Evolutionary conservation across 2,888 invertebrate genomes (phyloP), one percentile per base, ranked within the genome.

Genomic region (Merodon equestris): DNA sequence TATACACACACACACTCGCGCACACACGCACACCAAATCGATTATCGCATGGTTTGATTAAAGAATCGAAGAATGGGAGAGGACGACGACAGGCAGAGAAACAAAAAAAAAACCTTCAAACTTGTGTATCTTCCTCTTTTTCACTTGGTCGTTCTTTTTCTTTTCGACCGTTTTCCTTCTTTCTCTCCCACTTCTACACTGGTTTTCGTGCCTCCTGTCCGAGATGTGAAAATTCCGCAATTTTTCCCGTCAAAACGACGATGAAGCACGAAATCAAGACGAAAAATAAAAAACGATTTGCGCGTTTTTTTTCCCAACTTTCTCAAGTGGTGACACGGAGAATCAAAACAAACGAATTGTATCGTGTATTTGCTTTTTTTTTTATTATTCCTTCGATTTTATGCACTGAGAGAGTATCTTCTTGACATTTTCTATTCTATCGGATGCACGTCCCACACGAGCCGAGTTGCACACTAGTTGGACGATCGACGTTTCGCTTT

Each of bases 21-120:
- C 40, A 61, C 57, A 68, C 3, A n/a, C 71, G 68, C 71, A 81
- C 71, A 60, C 73, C 58, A 58, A 79, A 79, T 83, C 83, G 83
- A 83, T 83, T 83, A 83, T 83, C 83, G 83, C 83, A 83, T 83
- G 82, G 82, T 83, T 83, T 83, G 81, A 83, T 82, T 82, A 72
- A 72, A 72, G 74, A 74, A 79, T 70, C 56, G 38, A 7, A 27
- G 27, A 79, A 79, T 79, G 63, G 48, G 66, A 70, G 68, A 70
- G 27, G 27, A 27, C 27, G 79, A 64, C 34, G 48, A 27, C 3
- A 53, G 60, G 68, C 44, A 79, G 61, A 12, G 38, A 54, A 13
- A 63, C 38, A 60, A 50, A 64, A 63, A 57, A 64, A 73, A 63
- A 63, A n/a, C n/a, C n/a, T n/a, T n/a, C n/a, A n/a, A n/a, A n/a